Base-by-base conservation (phyloP, 2,888 invertebrate genomes). In the Alloplasta piceator region DNA sequence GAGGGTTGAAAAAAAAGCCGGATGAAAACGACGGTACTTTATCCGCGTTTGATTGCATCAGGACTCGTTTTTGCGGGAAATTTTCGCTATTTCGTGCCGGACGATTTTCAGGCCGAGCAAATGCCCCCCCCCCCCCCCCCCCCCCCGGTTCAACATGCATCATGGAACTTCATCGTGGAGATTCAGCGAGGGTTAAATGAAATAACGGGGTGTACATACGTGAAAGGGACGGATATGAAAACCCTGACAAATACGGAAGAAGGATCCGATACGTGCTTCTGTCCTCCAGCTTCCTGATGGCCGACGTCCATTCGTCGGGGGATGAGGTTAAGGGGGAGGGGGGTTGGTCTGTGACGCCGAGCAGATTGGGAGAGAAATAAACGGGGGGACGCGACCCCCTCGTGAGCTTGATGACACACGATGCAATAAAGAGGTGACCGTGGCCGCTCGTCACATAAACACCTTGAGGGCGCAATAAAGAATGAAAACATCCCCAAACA, bases 391-490 rank as follows among this genome's bases (percentile, higher is more conserved):
- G 67, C 68, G 55, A 5, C 5, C 10, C 16, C 60, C 52, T 26
- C 12, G 52, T 48, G 16, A 68, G 61, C 39, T 61, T 61, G 68
- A 68, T 50, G 55, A 52, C 68, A 68, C 74, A 67, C 75, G 68
- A 67, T 55, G 75, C 75, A 76, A 76, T 76, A 76, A 26, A 76
- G 68, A 76, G 75, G 61, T 61, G 68, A 76, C 60, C 58, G 14
- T 75, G 10, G 26, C 39, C 60, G 50, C 74, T 38, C 60, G 55
- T 48, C 78, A 70, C 74, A 78, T 78, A 74, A 81, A 81, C 81
- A 81, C 81, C 81, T 78, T 73, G 74, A 78, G 81, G 81, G 78
- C 70, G 81, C 81, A 81, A 81, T 81, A 81, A 81, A 81, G 81
- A 78, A 81, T 81, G 81, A 78, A 78, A 81, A 81, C 81, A 78